Evolutionary conservation across 2,113 vertebrate species (phyloP).

Genomic region (Willisornis vidua): DNA sequence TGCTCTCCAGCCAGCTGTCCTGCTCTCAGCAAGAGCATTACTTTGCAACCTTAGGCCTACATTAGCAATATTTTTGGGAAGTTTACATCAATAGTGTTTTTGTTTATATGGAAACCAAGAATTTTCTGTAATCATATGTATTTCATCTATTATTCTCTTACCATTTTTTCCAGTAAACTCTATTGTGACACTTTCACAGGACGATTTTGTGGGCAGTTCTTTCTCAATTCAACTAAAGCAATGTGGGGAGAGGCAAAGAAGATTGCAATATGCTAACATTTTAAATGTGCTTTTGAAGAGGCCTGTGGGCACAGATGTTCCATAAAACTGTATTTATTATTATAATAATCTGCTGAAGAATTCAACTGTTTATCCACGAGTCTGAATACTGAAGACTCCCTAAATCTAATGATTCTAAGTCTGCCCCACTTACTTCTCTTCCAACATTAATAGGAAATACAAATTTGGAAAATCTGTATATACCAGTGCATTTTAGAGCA

Average conservation of each 20-base stretch:
- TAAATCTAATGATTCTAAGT: constrained; percentile 21
- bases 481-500: background rate
- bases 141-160: background rate
- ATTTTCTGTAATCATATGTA: background rate
- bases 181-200: background rate
- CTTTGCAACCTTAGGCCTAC: background rate
- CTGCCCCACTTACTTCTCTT: background rate
- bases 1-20: background rate
- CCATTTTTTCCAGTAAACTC: background rate
- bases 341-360: constrained; percentile 53
- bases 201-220: constrained; percentile 37
- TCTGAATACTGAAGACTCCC: constrained; percentile 45
- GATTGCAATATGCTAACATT: constrained; percentile 37
- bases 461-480: constrained; percentile 12
- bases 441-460: constrained; percentile 22
- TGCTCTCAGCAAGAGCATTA: background rate
- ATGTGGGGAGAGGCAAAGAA: constrained; percentile 29
- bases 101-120: constrained; percentile 28
- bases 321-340: constrained; percentile 64
- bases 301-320: constrained; percentile 64
- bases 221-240: constrained; percentile 16
- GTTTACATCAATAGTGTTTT: background rate
- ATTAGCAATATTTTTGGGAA: background rate
- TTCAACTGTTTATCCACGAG: constrained; percentile 50
- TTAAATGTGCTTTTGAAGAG: constrained; percentile 46